Base-by-base conservation (phyloP, 2,113 vertebrate genomes). In the Labeo catla region DNA sequence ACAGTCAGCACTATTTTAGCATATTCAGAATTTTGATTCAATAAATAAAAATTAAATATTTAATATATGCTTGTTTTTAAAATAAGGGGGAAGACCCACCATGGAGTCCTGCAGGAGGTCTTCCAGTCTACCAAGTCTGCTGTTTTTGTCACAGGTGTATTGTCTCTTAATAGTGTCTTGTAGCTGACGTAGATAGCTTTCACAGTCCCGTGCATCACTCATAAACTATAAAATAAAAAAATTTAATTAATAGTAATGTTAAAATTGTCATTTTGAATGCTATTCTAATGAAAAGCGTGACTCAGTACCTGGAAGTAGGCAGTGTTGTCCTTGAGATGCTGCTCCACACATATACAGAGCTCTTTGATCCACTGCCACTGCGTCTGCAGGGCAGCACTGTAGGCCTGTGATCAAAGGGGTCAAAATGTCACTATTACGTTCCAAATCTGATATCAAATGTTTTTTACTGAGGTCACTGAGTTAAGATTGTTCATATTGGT, bases 91-190 rank as follows among this genome's bases (percentile, higher is more conserved):
- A 54, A 77, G n/a, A 16, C 73, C 88, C 95, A 99, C 98, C 98
- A 99, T 99, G 36, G 98, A 99, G 94, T 99, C 98, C 93, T 99
- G 98, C 80, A 99, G 96, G 86, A 99, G 95, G 90, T 99, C 98
- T 87, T 99, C 98, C 89, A 99, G 94, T 85, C 96, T 96, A 16
- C 96, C 96, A 83, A 99, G 95, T 76, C 97, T 93, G 90, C 97
- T 99, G 92, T 86, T 97, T 84, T 93, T 96, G 91, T 99, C 98
- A 0, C 97, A 98, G 36, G 96, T 97, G 84, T 99, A 99, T 87
- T 99, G 98, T 88, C 98, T 95, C 87, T 96, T 97, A 91, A 99
- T 99, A 91, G 96, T 97, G 85, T 99, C 98, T 92, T 98, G 97
- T 19, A 99, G 97, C 94, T 94, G 97, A 6, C 94, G 95, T 91